A percentile compares a stretch with the other conserved stretches of the same genome.
These are phyloP conservation scores for Barbus barbus DNA, from an alignment of 2,113 vertebrate genomes.

Conservation along the genomic window DNA sequence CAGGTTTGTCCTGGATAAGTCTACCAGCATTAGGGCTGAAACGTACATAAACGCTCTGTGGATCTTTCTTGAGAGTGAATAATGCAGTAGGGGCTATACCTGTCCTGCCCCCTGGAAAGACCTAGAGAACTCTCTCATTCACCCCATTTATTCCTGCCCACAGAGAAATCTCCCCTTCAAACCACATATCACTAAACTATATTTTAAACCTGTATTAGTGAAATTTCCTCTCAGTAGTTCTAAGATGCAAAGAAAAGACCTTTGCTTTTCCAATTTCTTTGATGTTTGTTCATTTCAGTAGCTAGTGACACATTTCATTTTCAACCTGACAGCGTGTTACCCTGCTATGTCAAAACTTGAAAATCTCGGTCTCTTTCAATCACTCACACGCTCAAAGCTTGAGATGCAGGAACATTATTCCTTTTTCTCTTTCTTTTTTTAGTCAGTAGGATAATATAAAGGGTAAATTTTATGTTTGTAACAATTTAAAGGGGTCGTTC, in stretches of 20 bases:
- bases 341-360: slow-evolving; percentile 1
- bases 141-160: slow-evolving; percentile 25
- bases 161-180: background rate
- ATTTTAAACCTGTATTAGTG: slow-evolving; percentile 28
- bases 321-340: slow-evolving; percentile 3
- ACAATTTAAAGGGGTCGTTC: background rate
- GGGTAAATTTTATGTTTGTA: background rate
- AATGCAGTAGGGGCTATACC: slow-evolving; percentile 50
- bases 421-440: background rate
- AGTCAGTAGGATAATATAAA: background rate
- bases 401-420: background rate
- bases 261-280: slow-evolving; percentile 17
- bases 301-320: background rate
- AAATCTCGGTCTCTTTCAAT: slow-evolving; percentile 32
- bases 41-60: background rate
- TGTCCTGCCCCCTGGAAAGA: slow-evolving; percentile 18
- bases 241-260: background rate
- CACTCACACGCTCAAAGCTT: slow-evolving; percentile 34
- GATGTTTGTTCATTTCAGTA: slow-evolving; percentile 32
- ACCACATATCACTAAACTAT: background rate
- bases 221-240: slow-evolving; percentile 10
- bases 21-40: slow-evolving; percentile 44
- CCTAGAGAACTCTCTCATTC: slow-evolving; percentile 6
- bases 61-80: slow-evolving; percentile 51
- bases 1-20: slow-evolving; percentile 51